Percentiles rank a stretch among this genome's conserved stretches.
Conservation (phyloP, 2,888 invertebrate species). For the Notodonta ziczac region DNA sequence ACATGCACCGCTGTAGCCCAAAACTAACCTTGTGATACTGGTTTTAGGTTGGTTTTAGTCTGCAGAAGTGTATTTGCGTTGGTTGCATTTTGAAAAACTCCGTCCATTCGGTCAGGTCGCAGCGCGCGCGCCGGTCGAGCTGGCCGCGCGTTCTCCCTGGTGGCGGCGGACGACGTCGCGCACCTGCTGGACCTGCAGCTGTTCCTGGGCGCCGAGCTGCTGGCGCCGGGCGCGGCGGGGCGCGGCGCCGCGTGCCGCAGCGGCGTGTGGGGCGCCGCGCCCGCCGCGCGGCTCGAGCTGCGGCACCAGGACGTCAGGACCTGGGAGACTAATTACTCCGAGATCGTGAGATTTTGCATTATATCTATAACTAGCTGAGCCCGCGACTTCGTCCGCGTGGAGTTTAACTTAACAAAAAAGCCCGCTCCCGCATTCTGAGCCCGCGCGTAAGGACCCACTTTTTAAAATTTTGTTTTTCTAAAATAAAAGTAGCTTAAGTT, state of each 20-base stretch:
- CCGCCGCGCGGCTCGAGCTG: slow-evolving; percentile 92
- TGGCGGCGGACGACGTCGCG: slow-evolving; percentile 95
- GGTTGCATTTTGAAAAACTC: too few species aligned
- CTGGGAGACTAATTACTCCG: slow-evolving; percentile 89
- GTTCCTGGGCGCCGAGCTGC: slow-evolving; percentile 92
- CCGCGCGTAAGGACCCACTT: too few species aligned
- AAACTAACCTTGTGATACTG: too few species aligned
- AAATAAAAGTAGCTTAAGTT: too few species aligned
- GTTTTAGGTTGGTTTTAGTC: too few species aligned
- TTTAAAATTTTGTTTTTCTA: too few species aligned
- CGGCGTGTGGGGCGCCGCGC: slow-evolving; percentile 91
- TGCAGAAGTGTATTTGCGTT: too few species aligned
- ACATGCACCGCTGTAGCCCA: too few species aligned
- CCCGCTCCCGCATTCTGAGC: too few species aligned
- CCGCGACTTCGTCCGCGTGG: too few species aligned
- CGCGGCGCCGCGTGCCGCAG: slow-evolving; percentile 73
- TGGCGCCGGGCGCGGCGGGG: slow-evolving; percentile 59
- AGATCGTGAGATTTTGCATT: slow-evolving; percentile 86
- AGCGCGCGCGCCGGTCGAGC: slow-evolving; percentile 97
- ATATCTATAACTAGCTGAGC: too few species aligned
- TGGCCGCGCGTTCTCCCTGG: slow-evolving; percentile 96
- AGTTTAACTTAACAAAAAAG: too few species aligned
- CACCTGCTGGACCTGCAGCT: slow-evolving; percentile 97
- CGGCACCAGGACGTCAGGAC: slow-evolving; percentile 90
- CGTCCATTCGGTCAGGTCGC: slow-evolving; percentile 84